A percentile compares a stretch with the other conserved stretches of the same genome.
Evolutionary conservation across 2,113 vertebrate genomes (phyloP).

Genomic region (Bufo bufo): DNA sequence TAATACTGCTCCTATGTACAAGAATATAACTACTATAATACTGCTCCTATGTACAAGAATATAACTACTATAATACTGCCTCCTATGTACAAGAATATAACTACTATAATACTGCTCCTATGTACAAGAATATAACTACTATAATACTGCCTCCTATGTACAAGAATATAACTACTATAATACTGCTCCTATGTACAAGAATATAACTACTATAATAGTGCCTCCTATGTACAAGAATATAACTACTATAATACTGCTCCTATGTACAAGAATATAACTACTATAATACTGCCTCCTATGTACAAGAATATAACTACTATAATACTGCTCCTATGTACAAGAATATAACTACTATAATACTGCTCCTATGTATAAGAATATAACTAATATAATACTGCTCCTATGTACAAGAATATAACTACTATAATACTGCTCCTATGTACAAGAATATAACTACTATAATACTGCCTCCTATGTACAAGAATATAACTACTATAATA

Average conservation of each 20-base stretch:
- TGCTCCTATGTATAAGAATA: too few species aligned
- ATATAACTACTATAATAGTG: too few species aligned
- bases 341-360: too few species aligned
- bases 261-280: too few species aligned
- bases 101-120: neutral
- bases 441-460: neutral
- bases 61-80: neutral
- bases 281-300: too few species aligned
- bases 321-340: too few species aligned
- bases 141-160: neutral
- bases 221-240: neutral
- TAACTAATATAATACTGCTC: too few species aligned
- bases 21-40: neutral
- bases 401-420: too few species aligned
- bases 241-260: too few species aligned
- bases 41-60: neutral
- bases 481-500: neutral
- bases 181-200: neutral
- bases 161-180: constrained; percentile 11
- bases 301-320: too few species aligned
- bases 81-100: neutral
- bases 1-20: neutral
- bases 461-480: neutral
- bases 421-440: neutral
- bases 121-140: neutral